Base-by-base conservation (phyloP, 2,797 vertebrate species). In the Mus minutoides region DNA sequence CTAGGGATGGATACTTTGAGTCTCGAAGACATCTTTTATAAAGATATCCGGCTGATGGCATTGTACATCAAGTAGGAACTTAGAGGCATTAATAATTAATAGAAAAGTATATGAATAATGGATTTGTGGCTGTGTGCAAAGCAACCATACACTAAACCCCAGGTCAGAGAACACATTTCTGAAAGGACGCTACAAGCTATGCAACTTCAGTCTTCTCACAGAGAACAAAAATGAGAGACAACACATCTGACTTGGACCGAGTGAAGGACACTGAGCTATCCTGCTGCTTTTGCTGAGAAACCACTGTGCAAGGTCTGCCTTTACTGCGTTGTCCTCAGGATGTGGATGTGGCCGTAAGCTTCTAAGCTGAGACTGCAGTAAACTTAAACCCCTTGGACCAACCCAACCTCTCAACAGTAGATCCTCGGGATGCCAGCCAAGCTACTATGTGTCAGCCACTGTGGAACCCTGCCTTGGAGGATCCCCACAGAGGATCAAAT, bases 81-180 rank as follows among this genome's bases (percentile, higher is more conserved):
- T 94, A 62, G 67, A 89, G 40, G 2, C 84, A 97, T 97, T 95
- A 97, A 97, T 97, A 97, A 96, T 96, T 97, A 94, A 97, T 92
- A 90, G 91, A 95, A 92, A 97, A 80, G 46, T 73, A 6, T 83
- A 94, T 97, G 73, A 97, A 97, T 97, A 98, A 97, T 97, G 88
- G 90, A 97, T 96, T 89, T 92, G 67, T 94, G 93, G 79, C 34
- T 2, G 29, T 87, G 22, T 92, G 83, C 87, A 90, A 90, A 97
- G 86, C 96, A 86, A 64, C n/a, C 75, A 46, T 84, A 94, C 73
- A 90, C 92, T 95, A 88, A 88, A 56, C 37, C 94, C 84, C 86
- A 94, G 54, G 71, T 94, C 95, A 95, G 92, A 91, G 76, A 90
- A 77, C 24, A 9, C 24, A 92, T 90, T 58, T 54, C 46, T 94